Evolutionary conservation across 30 jellyfish, hydroid and myxozoan genomes (phyloP), one percentile per base, ranked within the genome.

Genomic region (Hydractinia echinata): DNA sequence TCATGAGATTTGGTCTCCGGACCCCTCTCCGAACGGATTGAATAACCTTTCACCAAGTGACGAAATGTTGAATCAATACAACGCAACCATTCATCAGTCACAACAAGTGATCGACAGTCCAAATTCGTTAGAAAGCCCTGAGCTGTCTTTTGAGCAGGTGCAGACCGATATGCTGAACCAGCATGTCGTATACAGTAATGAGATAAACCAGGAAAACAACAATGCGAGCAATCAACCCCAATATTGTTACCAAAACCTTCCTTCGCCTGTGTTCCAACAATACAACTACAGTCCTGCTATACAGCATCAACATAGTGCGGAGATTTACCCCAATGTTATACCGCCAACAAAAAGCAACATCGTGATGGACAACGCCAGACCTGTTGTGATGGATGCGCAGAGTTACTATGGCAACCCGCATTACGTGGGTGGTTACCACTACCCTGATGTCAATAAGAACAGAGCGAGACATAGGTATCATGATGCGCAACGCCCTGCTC

Each of bases 1-100:
- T 56, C 99, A 93, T 72, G 99, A 93, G 54, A 93, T 93, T 48
- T 93, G 99, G 99, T 93, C 99, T 20, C 99, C 99, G 39, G 95
- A 93, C 76, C 96, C 96, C 18, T 93, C 99, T 7, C 99, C 99
- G 19, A 93, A 87, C 48, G 99, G 87, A 61, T 84, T 95, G 0
- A 88, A 82, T 61, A 93, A 88, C 16, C 84, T 95, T 10, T 82
- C 99, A 10, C 99, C 96, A 51, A 93, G 94, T 76, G 99, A 93
- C 51, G 99, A 92, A 55, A 76, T 61, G 7, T 48, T 80, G 72
- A 80, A 48, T 7, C 53, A 55, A 6, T 71, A 71, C 61, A 50
- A 7, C 51, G 55, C 10, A 19, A 48, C n/a, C 67, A 55, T 19
- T 6, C 81, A 71, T 0, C 69, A 58, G 19, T 16, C 15, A 3